Base-by-base conservation (phyloP, 2,888 invertebrate genomes). In the Drosophila lutescens region DNA sequence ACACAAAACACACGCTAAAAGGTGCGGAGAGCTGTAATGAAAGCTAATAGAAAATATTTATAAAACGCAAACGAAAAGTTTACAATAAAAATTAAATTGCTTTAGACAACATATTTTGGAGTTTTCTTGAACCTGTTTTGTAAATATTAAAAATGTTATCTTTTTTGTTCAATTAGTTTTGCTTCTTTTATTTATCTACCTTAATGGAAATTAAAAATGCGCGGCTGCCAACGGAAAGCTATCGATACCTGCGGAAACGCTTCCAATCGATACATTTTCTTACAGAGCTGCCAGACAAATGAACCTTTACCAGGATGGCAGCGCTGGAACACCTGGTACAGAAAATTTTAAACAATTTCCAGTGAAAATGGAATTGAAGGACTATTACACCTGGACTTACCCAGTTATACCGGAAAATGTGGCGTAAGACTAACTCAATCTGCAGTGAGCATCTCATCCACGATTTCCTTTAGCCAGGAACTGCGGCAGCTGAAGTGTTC, bases 311-410 rank as follows among this genome's bases (percentile, higher is more conserved):
- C 20, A 4, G 7, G 10, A 10, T n/a, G 55, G 43, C 43, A 43
- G 47, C 12, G 12, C 32, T 34, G 2, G 3, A 15, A 7, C 54
- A 63, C 54, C 65, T 67, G 66, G 1, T 49, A 4, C 17, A 2
- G 10, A n/a, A 20, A 13, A 2, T 49, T 49, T 32, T 49, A 34
- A 49, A 49, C 34, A 49, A 49, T 34, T 34, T 34, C 13, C 17
- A 34, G 10, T 1, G 8, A 49, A 34, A 13, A 34, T 34, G 34
- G 8, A 26, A 7, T 90, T 90, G 4, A 55, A 46, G 46, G 76
- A 79, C 20, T 90, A 83, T 62, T 76, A 79, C 41, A 77, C 66
- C 13, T 91, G 91, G 90, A 77, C 74, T 9, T 90, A 85, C 69
- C 91, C 90, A 0, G 70, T 89, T 30, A 74, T 87, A 41, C 91